phyloP scores from a whole-genome alignment of 1,140 invertebrate species.

The Linepithema humile region DNA sequence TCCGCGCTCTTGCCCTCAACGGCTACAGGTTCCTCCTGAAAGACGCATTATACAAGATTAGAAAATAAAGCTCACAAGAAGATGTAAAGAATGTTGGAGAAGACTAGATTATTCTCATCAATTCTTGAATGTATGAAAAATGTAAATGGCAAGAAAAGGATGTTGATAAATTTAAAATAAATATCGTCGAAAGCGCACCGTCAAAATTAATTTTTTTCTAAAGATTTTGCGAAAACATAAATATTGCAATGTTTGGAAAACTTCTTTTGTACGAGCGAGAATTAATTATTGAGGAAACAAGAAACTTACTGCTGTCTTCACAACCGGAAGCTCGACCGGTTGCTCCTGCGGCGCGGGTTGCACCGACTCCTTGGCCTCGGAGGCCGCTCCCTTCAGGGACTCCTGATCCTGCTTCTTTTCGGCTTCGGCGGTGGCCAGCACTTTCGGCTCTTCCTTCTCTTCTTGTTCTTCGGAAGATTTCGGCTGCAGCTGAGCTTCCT shows the following conservation, averaged over 20 bases:
- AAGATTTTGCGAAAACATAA: too few species aligned
- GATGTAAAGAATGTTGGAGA: background rate
- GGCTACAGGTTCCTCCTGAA: constrained; percentile 34
- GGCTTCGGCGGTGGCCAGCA: background rate
- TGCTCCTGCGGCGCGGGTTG: constrained; percentile 45
- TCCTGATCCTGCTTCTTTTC: constrained; percentile 61
- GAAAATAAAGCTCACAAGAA: background rate
- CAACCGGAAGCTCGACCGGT: constrained; percentile 9
- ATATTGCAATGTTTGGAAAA: too few species aligned
- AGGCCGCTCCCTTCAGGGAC: constrained; percentile 63
- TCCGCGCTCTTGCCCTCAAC: constrained; percentile 39
- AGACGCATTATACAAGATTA: background rate
- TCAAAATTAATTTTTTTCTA: too few species aligned
- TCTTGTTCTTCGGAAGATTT: constrained; percentile 45
- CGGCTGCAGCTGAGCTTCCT: constrained; percentile 12
- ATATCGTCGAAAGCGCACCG: too few species aligned
- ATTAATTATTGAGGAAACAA: background rate
- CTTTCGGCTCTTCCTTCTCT: constrained; percentile 44
- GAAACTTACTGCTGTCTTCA: constrained; percentile 63
- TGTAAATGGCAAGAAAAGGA: too few species aligned
- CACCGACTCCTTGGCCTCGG: constrained; percentile 58
- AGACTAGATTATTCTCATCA: background rate
- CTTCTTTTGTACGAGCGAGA: too few species aligned
- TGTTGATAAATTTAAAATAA: too few species aligned
- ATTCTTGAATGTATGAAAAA: too few species aligned